Evolutionary conservation across 2,797 vertebrate genomes (phyloP).

Genomic region (Aselliscus stoliczkanus): DNA sequence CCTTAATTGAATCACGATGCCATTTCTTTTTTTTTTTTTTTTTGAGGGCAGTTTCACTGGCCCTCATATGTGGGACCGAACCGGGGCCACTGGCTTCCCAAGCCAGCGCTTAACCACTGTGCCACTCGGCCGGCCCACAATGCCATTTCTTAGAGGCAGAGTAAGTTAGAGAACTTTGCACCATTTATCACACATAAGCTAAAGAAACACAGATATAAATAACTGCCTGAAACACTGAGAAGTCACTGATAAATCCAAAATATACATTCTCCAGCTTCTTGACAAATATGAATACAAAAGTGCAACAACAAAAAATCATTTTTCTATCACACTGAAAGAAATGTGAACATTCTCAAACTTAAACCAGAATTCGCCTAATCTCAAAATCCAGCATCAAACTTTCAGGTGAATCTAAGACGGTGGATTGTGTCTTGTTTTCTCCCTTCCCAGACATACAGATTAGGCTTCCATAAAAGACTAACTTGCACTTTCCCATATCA

Average conservation of each 20-base stretch:
- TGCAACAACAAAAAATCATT: not conserved
- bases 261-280: not conserved
- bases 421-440: not conserved
- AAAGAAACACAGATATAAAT: not conserved
- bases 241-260: constrained; percentile 2
- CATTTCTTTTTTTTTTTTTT: no score
- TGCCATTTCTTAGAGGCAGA: not conserved
- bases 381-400: not conserved
- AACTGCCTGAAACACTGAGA: not conserved
- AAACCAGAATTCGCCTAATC: not conserved
- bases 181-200: not conserved
- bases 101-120: no score
- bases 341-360: not conserved
- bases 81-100: no score
- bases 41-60: no score
- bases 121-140: no score
- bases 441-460: not conserved
- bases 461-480: not conserved
- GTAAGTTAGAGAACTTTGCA: not conserved
- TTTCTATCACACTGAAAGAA: not conserved
- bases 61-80: no score
- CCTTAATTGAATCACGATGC: not conserved
- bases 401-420: not conserved
- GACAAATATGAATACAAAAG: not conserved
- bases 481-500: not conserved